Evolutionary conservation across 2,888 invertebrate genomes (phyloP), one percentile per base, ranked within the genome.

Genomic region (Oeneis ivallda): DNA sequence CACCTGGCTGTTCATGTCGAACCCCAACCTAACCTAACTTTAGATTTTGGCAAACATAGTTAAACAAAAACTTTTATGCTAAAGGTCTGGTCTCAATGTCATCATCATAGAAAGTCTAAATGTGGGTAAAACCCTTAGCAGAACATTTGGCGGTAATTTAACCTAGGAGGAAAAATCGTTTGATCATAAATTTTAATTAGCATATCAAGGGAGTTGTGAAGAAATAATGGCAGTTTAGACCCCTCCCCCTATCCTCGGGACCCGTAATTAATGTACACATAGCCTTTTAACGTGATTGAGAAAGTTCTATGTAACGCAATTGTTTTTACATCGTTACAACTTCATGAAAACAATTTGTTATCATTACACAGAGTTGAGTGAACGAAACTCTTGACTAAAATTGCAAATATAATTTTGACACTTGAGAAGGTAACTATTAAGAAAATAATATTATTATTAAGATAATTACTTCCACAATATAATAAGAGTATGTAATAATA

Each of bases 81-180:
- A 19, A 19, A 17, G 19, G 49, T 49, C 15, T 3, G 6, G 49
- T 49, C n/a, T n/a, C n/a, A n/a, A n/a, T n/a, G n/a, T n/a, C n/a
- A n/a, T n/a, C n/a, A n/a, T n/a, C n/a, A n/a, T n/a, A n/a, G n/a
- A n/a, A n/a, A n/a, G 15, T 32, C 15, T 4, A 43, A 58, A 32
- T 58, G 58, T 45, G 32, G 45, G 3, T 10, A n/a, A 19, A 2
- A 58, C 58, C 58, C 32, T 45, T 52, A 58, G 26, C 34, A 56
- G 41, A 60, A 59, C 81, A 79, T 83, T 86, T 83, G 50, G 50
- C 19, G 49, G 54, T 81, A 81, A 82, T 84, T 80, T 81, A 75
- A 76, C 76, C 53, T 59, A 39, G 52, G 62, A 64, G 65, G 64
- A 69, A 70, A 71, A 73, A 72, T 69, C 66, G 61, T 70, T 66